Base-by-base conservation (phyloP, 2,888 invertebrate genomes). In the Drosophila prostipennis region DNA sequence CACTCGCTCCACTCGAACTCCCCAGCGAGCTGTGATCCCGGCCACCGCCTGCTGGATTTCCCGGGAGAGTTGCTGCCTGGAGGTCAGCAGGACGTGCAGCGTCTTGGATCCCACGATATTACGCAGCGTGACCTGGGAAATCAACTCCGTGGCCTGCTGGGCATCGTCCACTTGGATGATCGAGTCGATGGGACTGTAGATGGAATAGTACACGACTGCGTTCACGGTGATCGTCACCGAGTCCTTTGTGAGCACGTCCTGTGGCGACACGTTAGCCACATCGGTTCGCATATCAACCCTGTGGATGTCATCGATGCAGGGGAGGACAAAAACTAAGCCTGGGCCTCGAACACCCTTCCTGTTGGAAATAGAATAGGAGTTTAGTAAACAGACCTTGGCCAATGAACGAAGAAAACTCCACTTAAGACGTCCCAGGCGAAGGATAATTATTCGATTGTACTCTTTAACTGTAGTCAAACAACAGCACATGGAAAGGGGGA, bases 51-150 rank as follows among this genome's bases (percentile, higher is more conserved):
- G 92, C 89, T 96, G 96, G 96, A 98, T 98, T 78, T 95, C 95
- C 83, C 95, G 95, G 29, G 97, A 96, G 77, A 98, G 96, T n/a
- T 95, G 94, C 90, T 98, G 98, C 59, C 98, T 93, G 88, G 98
- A 98, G 0, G 96, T 95, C 14, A 98, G 93, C 64, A 99, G 95
- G 91, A 98, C 98, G 6, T 97, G 95, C 61, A 99, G 93, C 88
- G 96, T 96, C 76, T 96, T 94, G 63, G 97, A 98, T n/a, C 98
- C 98, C 56, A 98, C 93, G 53, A 98, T 96, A 91, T 98, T 98
- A 11, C 97, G 93, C 0, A 97, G 93, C 0, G 96, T 96, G 0
- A 96, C 96, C 75, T 96, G 96, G 0, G 96, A 96, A 54, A 97
- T 92, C 11, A 96, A 93, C 59, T 96, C 92, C 0, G 96, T 96